Percentiles rank a stretch among this genome's conserved stretches.
Conservation (phyloP, 2,797 vertebrate genomes). For the Hemibagrus guttatus region DNA sequence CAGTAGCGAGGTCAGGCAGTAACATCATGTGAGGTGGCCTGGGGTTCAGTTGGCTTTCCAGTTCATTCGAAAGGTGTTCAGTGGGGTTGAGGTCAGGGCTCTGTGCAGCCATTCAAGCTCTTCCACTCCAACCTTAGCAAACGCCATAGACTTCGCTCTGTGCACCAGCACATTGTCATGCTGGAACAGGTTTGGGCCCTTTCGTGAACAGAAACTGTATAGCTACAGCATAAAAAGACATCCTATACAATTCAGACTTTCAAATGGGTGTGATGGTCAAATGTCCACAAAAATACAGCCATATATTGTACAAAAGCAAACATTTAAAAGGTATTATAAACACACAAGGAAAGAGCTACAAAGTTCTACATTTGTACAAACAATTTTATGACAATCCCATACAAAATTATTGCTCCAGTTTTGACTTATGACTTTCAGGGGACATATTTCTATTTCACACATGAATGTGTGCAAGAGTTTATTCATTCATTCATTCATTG, state of each 20-base stretch:
- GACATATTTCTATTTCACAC: conserved; percentile 11
- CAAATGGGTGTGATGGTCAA: neutral
- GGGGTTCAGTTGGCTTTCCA: neutral
- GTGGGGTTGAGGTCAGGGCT: neutral
- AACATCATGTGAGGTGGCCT: too few relatives aligned
- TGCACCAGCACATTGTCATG: neutral
- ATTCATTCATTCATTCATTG: too few relatives aligned
- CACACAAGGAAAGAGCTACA: neutral
- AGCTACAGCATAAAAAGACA: neutral
- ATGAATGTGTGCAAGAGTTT: neutral
- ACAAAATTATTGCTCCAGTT: neutral
- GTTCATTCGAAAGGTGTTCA: neutral
- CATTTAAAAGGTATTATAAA: neutral
- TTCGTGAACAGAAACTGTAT: neutral
- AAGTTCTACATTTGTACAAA: neutral
- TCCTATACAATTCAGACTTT: conserved; percentile 8
- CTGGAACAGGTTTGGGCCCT: neutral
- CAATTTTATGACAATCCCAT: conserved; percentile 2
- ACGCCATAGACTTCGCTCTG: neutral
- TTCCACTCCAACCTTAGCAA: neutral
- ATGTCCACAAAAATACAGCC: neutral
- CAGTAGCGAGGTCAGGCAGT: neutral
- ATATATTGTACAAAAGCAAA: neutral
- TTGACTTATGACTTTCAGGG: neutral
- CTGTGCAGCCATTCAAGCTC: neutral